Evolutionary conservation across 1,140 invertebrate genomes (phyloP), one percentile per base, ranked within the genome.

Genomic region (Danaus melanippus): DNA sequence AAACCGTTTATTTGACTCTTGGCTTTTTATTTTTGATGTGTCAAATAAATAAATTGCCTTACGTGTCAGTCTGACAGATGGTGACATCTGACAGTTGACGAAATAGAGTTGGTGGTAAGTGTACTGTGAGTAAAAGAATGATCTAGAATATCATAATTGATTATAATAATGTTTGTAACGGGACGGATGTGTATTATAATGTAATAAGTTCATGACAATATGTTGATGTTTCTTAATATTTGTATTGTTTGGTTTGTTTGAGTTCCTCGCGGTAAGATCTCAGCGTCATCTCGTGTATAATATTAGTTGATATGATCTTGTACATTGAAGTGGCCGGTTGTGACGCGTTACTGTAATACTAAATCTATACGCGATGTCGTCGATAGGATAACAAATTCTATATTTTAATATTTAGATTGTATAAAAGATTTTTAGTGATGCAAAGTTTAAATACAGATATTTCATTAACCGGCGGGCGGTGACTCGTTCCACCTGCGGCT

Each of bases 251-350:
- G 48, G 53, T 65, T 64, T 58, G 65, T 66, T 68, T 74, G 65
- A 71, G 76, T 80, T 84, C 77, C 77, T 82, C 64, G 57, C 67
- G 60, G 72, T 76, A 75, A 74, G 79, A 84, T 84, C 79, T 84
- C 80, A 80, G 60, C 69, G 54, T 71, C 73, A 69, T 78, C 66
- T 74, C 71, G 60, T 76, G 66, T 74, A 66, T 72, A 56, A 66
- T 67, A 62, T 63, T 70, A 61, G 56, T 61, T 60, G 60, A 58
- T 61, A 66, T 62, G 61, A 42, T 46, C 57, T 67, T 75, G 68
- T 76, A 78, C 63, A 75, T 69, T 69, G 65, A 73, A 58, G 74
- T 81, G 76, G 79, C 63, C 68, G 79, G 79, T 84, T 84, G 81
- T 84, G 81, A 84, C 41, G 32, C 43, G 21, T 53, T 51, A 51